Conservation (phyloP, 2,888 invertebrate species). For the Agrochola lota region DNA sequence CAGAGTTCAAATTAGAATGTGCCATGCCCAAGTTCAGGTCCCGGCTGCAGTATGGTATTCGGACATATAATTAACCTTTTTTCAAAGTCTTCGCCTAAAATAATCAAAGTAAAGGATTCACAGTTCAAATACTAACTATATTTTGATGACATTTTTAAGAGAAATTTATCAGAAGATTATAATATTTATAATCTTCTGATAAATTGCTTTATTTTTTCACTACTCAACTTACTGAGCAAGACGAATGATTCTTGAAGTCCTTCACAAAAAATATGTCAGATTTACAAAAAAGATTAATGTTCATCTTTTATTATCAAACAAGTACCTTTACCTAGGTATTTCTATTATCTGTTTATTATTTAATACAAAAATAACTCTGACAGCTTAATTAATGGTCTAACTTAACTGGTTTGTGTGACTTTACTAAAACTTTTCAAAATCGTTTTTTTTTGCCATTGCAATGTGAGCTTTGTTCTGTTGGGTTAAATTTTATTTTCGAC, state of each 20-base stretch:
- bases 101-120: neutral
- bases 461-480: constrained; percentile 12
- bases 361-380: constrained; percentile 25
- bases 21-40: neutral
- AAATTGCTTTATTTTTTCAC: neutral
- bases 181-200: neutral
- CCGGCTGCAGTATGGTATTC: neutral
- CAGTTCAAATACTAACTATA: neutral
- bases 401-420: constrained; percentile 30
- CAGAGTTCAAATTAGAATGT: neutral
- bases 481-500: constrained; percentile 5
- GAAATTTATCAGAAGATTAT: no score
- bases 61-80: neutral
- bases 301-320: constrained; percentile 17
- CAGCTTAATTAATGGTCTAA: constrained; percentile 51
- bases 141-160: neutral
- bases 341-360: constrained; percentile 32
- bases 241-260: constrained; percentile 7
- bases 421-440: constrained; percentile 34
- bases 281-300: constrained; percentile 31
- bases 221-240: neutral
- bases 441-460: neutral
- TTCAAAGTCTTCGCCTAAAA: neutral
- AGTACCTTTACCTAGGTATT: constrained; percentile 13
- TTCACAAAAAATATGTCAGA: constrained; percentile 13